Conservation (phyloP, 2,888 invertebrate genomes). For the Orchestes rusci region DNA sequence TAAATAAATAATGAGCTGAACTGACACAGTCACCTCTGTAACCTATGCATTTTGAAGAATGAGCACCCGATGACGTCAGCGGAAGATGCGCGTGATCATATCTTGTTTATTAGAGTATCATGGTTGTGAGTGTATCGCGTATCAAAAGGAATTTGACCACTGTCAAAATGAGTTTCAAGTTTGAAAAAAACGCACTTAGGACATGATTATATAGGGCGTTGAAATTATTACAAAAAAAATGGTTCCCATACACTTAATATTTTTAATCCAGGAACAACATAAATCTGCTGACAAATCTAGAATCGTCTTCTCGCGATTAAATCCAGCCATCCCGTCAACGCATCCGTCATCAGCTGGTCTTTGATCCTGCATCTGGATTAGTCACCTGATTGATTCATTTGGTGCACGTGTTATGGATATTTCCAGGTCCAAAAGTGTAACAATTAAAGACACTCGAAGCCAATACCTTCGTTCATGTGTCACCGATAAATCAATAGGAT, state of each 20-base stretch:
- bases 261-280: conserved; percentile 5
- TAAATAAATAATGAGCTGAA: too few relatives aligned
- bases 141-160: too few relatives aligned
- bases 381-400: conserved; percentile 11
- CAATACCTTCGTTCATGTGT: conserved; percentile 43
- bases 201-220: not conserved
- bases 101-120: too few relatives aligned
- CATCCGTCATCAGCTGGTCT: conserved; percentile 7
- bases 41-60: too few relatives aligned
- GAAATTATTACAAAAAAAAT: not conserved
- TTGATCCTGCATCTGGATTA: conserved; percentile 10
- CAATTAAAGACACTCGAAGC: too few relatives aligned
- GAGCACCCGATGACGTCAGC: too few relatives aligned
- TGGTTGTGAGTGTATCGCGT: too few relatives aligned
- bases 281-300: conserved; percentile 10
- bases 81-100: too few relatives aligned
- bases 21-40: too few relatives aligned
- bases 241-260: conserved; percentile 1
- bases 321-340: conserved; percentile 3
- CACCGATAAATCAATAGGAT: conserved; percentile 43
- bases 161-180: too few relatives aligned
- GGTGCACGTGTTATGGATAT: conserved; percentile 4
- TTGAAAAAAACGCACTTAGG: too few relatives aligned
- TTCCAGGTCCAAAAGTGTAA: not conserved
- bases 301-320: conserved; percentile 7